Percentiles rank a stretch among this genome's conserved stretches.
Conservation (phyloP, 2,113 vertebrate genomes). For the Scatophagus argus region DNA sequence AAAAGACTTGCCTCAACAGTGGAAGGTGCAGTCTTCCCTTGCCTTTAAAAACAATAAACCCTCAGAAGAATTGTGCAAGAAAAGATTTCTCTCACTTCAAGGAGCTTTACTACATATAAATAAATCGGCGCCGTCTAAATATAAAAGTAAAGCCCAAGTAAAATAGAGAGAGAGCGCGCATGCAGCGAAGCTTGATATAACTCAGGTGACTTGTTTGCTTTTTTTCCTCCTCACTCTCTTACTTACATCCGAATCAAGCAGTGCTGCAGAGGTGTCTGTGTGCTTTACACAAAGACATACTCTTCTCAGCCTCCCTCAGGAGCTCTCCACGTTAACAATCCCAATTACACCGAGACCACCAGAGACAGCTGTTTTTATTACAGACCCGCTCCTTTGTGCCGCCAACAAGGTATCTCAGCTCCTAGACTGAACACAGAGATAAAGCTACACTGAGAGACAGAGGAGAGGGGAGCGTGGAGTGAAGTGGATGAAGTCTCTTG, state of each 20-base stretch:
- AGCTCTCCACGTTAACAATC: conserved; percentile 87
- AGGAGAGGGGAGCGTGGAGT: conserved; percentile 58
- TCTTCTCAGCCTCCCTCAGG: conserved; percentile 83
- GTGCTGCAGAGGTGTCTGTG: conserved; percentile 79
- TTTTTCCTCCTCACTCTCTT: conserved; percentile 62
- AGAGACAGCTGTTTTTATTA: conserved; percentile 88
- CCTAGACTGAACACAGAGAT: conserved; percentile 64
- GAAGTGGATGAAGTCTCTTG: conserved; percentile 77
- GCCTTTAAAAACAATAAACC: conserved; percentile 54
- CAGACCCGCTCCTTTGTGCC: conserved; percentile 82
- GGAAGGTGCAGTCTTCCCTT: conserved; percentile 63
- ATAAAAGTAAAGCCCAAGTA: conserved; percentile 66
- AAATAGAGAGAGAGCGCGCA: conserved; percentile 64
- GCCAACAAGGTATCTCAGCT: conserved; percentile 81
- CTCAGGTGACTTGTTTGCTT: conserved; percentile 84
- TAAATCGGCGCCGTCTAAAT: conserved; percentile 64
- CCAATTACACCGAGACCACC: conserved; percentile 87
- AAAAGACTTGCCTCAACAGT: conserved; percentile 46
- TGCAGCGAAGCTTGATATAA: conserved; percentile 77
- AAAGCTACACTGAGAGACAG: conserved; percentile 55
- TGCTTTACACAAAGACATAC: conserved; percentile 85
- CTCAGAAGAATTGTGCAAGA: conserved; percentile 71
- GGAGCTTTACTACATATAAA: conserved; percentile 66
- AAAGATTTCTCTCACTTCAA: conserved; percentile 65
- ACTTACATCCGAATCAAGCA: conserved; percentile 80